Conservation (phyloP, 2,113 vertebrate genomes). For the Cynopterus brachyotis region DNA sequence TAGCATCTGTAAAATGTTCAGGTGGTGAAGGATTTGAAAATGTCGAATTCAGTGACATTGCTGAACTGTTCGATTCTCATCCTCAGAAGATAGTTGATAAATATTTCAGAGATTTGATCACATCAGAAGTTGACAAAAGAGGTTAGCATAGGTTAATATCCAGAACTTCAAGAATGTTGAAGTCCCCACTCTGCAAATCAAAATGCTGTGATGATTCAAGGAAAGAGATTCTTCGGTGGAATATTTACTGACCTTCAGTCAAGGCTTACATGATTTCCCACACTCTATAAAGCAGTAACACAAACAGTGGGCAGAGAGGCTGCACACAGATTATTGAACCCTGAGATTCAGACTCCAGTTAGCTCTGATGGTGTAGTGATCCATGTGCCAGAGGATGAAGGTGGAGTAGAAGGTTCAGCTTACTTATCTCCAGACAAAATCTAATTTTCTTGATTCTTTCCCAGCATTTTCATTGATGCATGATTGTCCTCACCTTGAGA, state of each 20-base stretch:
- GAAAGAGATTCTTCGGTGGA: background rate
- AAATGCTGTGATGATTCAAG: background rate
- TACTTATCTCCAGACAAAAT: background rate
- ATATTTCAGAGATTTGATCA: constrained; percentile 16
- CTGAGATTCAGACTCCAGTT: background rate
- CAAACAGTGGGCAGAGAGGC: background rate
- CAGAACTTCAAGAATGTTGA: background rate
- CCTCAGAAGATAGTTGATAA: constrained; percentile 14
- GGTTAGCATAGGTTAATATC: background rate
- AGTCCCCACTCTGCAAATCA: background rate
- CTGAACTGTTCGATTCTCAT: constrained; percentile 15
- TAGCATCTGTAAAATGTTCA: background rate
- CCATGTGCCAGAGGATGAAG: background rate
- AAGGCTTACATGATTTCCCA: constrained; percentile 31
- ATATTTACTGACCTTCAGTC: background rate
- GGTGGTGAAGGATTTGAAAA: background rate
- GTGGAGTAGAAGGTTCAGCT: background rate
- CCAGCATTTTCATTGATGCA: background rate
- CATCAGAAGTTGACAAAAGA: constrained; percentile 2
- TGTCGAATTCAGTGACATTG: background rate
- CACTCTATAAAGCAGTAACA: background rate
- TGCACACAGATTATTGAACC: background rate
- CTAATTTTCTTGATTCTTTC: background rate
- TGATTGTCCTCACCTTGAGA: background rate
- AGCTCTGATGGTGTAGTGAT: background rate